Conservation (phyloP, 2,888 invertebrate genomes). For the Linnaemya tessellans region DNA sequence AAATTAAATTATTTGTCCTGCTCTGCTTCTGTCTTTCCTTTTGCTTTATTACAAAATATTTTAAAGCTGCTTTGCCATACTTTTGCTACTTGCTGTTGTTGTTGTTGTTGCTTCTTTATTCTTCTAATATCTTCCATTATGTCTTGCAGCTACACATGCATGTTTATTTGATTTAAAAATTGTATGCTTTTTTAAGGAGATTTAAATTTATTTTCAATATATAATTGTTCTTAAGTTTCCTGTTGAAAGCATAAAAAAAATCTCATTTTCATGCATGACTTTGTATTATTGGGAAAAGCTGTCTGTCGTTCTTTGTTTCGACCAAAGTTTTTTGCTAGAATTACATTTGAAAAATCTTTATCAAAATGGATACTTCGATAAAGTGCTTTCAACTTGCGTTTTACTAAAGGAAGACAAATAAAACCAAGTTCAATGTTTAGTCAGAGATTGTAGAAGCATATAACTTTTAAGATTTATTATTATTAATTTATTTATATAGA, state of each 20-base stretch:
- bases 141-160: slow-evolving; percentile 7
- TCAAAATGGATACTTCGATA: slow-evolving; percentile 46
- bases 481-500: too few relatives aligned
- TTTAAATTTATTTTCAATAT: slow-evolving; percentile 49
- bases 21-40: not conserved
- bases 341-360: slow-evolving; percentile 55
- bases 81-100: not conserved
- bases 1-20: slow-evolving; percentile 53
- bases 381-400: slow-evolving; percentile 45
- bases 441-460: too few relatives aligned
- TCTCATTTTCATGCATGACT: slow-evolving; percentile 70
- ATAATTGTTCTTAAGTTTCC: slow-evolving; percentile 52
- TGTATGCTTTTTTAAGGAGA: slow-evolving; percentile 29
- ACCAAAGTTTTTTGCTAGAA: slow-evolving; percentile 50
- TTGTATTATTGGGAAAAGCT: slow-evolving; percentile 32
- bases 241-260: slow-evolving; percentile 66
- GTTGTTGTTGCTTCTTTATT: not conserved
- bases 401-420: not conserved
- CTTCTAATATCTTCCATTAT: not conserved
- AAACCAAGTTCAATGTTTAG: too few relatives aligned
- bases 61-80: slow-evolving; percentile 16
- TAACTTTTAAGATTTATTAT: too few relatives aligned
- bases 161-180: slow-evolving; percentile 34
- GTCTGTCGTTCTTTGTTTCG: slow-evolving; percentile 6
- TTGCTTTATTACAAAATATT: slow-evolving; percentile 8